Conservation (phyloP, 1,140 invertebrate species). For the Macrotrachela quadricornifera region DNA sequence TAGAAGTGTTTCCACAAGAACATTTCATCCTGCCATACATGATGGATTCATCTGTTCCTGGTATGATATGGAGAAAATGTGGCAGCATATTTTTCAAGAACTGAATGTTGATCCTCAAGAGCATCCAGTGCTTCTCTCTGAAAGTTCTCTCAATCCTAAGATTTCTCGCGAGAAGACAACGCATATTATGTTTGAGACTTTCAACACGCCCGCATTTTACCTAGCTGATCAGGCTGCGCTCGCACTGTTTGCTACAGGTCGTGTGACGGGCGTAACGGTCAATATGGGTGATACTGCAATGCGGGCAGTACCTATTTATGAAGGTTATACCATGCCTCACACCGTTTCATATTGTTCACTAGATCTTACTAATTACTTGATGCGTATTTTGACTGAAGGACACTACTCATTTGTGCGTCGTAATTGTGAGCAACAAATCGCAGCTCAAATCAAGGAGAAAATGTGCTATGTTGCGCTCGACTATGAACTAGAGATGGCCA, state of each 20-base stretch:
- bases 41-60: constrained; percentile 55
- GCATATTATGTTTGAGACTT: constrained; percentile 14
- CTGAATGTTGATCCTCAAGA: constrained; percentile 15
- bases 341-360: constrained; percentile 71
- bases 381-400: constrained; percentile 85
- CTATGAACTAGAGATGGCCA: constrained; percentile 82
- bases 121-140: constrained; percentile 12
- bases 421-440: constrained; percentile 5
- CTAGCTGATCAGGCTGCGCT: constrained; percentile 67
- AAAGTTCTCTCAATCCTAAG: constrained; percentile 10
- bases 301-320: constrained; percentile 78
- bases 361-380: constrained; percentile 80
- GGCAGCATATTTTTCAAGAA: constrained; percentile 38
- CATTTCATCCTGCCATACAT: constrained; percentile 36
- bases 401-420: constrained; percentile 84
- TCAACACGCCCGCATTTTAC: constrained; percentile 18
- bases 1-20: constrained; percentile 62
- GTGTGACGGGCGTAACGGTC: constrained; percentile 77
- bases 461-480: constrained; percentile 69
- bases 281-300: constrained; percentile 80
- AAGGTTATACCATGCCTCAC: constrained; percentile 49
- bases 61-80: constrained; percentile 71
- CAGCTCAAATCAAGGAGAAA: constrained; percentile 44
- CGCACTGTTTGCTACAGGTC: constrained; percentile 70
- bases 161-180: constrained; percentile 9